Percentiles rank a stretch among this genome's conserved stretches.
Conservation (phyloP, 2,113 vertebrate genomes). For the Bagarius yarrelli region DNA sequence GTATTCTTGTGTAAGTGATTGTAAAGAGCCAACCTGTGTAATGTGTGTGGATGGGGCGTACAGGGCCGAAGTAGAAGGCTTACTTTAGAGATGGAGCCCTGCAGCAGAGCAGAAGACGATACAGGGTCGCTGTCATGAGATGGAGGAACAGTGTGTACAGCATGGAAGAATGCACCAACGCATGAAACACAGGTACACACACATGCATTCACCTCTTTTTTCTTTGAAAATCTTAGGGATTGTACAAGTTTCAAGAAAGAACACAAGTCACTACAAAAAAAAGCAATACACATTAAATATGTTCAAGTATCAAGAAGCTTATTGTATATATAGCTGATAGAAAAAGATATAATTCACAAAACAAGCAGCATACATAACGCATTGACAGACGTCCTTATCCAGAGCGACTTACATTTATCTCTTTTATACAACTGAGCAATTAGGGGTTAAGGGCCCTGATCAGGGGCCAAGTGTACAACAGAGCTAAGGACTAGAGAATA, state of each 20-base stretch:
- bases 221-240: not conserved
- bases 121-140: conserved; percentile 78
- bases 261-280: not conserved
- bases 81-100: conserved; percentile 79
- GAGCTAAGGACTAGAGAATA: no score
- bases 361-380: no score
- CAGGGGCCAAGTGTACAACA: no score
- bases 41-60: conserved; percentile 32
- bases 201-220: conserved; percentile 10
- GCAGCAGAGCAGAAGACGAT: conserved; percentile 76
- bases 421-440: no score
- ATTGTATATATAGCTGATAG: no score
- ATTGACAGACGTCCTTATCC: no score
- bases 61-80: conserved; percentile 81
- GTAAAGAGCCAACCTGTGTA: not conserved
- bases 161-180: conserved; percentile 86
- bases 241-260: conserved; percentile 7
- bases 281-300: not conserved
- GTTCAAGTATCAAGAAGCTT: no score
- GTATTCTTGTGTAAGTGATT: not conserved
- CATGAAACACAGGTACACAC: conserved; percentile 87
- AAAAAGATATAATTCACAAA: no score
- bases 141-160: conserved; percentile 89
- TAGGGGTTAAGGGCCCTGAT: no score
- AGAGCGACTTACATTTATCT: no score